Evolutionary conservation across 2,113 vertebrate species (phyloP).

Genomic region (Chelonoidis abingdonii): DNA sequence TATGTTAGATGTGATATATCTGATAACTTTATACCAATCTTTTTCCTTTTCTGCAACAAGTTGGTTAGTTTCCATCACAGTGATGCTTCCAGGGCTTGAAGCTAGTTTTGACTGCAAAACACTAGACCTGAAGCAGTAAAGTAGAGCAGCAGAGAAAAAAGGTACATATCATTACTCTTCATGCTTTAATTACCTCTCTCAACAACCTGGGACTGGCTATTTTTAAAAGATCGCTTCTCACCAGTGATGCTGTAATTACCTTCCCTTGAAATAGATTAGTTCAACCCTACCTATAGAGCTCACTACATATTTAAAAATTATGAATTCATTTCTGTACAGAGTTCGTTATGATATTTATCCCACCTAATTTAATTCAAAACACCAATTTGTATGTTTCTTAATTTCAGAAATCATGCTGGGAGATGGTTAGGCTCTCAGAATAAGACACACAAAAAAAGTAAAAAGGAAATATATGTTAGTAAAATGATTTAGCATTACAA

Average conservation of each 20-base stretch:
- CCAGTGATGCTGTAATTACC: constrained; percentile 74
- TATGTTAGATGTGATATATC: background rate
- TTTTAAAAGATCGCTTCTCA: constrained; percentile 73
- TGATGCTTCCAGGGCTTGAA: constrained; percentile 34
- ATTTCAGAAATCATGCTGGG: background rate
- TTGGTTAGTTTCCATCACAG: constrained; percentile 13
- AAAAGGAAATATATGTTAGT: background rate
- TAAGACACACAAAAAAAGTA: constrained; percentile 5
- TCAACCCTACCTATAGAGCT: constrained; percentile 55
- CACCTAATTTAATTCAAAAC: constrained; percentile 38
- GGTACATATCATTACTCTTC: constrained; percentile 74
- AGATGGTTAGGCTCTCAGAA: background rate
- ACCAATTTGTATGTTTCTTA: constrained; percentile 1
- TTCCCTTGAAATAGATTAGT: constrained; percentile 70
- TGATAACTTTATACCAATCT: background rate
- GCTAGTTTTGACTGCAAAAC: constrained; percentile 33
- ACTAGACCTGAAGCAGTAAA: constrained; percentile 58
- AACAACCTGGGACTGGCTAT: constrained; percentile 77
- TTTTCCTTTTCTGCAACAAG: constrained; percentile 14
- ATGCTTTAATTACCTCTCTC: constrained; percentile 78
- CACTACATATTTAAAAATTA: constrained; percentile 55
- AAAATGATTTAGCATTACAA: background rate
- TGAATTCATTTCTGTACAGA: constrained; percentile 1
- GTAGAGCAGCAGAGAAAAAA: constrained; percentile 59
- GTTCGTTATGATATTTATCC: constrained; percentile 3